These are phyloP conservation scores for Ypsolopha scabrella DNA, from an alignment of 2,888 invertebrate genomes.

Conservation along the genomic window DNA sequence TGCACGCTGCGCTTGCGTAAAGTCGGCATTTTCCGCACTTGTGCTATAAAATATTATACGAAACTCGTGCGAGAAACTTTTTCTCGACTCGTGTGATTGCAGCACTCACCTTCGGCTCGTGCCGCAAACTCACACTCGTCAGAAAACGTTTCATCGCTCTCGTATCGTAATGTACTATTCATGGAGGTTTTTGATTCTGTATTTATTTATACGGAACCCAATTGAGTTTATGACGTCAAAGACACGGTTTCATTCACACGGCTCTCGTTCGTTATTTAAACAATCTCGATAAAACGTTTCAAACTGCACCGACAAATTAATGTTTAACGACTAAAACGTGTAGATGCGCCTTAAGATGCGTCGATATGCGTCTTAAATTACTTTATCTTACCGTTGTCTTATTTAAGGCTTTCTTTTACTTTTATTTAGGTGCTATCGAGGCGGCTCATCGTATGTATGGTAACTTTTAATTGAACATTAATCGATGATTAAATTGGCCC, in stretches of 20 bases:
- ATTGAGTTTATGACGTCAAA: neutral
- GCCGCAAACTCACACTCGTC: too few relatives aligned
- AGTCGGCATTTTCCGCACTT: too few relatives aligned
- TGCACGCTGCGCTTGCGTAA: too few relatives aligned
- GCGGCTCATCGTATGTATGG: neutral
- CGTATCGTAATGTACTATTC: too few relatives aligned
- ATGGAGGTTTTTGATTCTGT: too few relatives aligned
- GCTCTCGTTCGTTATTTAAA: neutral
- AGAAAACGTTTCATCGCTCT: too few relatives aligned
- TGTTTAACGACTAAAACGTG: slow-evolving; percentile 9
- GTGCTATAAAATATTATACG: too few relatives aligned
- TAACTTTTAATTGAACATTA: slow-evolving; percentile 2
- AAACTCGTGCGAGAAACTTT: too few relatives aligned
- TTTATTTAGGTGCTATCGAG: slow-evolving; percentile 19
- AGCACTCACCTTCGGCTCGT: too few relatives aligned
- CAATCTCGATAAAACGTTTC: neutral
- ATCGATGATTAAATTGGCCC: neutral
- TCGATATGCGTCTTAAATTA: slow-evolving; percentile 13
- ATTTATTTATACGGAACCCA: slow-evolving; percentile 6
- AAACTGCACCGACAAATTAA: slow-evolving; percentile 40
- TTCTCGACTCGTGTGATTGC: too few relatives aligned
- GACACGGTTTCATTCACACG: neutral
- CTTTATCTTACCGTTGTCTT: slow-evolving; percentile 21
- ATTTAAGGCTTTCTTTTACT: slow-evolving; percentile 20
- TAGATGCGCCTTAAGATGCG: slow-evolving; percentile 3